phyloP scores from a whole-genome alignment of 1,140 invertebrate genomes.

The Carposina sasakii region DNA sequence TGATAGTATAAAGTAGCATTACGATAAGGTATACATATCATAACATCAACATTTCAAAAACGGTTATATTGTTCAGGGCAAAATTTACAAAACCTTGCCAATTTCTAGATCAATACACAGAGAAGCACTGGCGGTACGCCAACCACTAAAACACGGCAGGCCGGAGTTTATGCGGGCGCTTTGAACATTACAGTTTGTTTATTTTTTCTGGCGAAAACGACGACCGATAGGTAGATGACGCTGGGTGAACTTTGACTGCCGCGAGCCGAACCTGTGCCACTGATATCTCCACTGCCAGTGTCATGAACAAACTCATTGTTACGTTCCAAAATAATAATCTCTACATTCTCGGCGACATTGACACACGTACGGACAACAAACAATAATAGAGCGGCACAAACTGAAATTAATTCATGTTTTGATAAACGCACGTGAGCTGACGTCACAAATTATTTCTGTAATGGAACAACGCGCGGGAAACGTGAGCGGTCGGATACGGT shows the following conservation, averaged over 20 bases:
- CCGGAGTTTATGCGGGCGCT: conserved; percentile 35
- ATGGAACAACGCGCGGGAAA: conserved; percentile 12
- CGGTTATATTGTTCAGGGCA: conserved; percentile 17
- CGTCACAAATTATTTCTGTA: conserved; percentile 21
- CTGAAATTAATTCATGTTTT: conserved; percentile 16
- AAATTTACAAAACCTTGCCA: conserved; percentile 10
- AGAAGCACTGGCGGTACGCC: conserved; percentile 40
- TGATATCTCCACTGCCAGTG: conserved; percentile 25
- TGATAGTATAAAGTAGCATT: not conserved
- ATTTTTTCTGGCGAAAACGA: conserved; percentile 27
- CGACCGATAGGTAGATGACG: conserved; percentile 13
- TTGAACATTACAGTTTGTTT: conserved; percentile 27
- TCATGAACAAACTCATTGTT: conserved; percentile 27
- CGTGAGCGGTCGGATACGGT: conserved; percentile 14
- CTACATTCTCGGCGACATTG: conserved; percentile 32
- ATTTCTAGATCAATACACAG: conserved; percentile 32
- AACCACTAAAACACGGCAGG: conserved; percentile 39
- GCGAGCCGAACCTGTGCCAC: conserved; percentile 25
- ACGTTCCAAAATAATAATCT: conserved; percentile 24
- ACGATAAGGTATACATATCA: not conserved
- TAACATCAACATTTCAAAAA: too few relatives aligned
- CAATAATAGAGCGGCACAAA: conserved; percentile 21
- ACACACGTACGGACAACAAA: conserved; percentile 18
- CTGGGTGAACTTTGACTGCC: conserved; percentile 25
- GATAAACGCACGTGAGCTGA: conserved; percentile 13